Percentiles rank a stretch among this genome's conserved stretches.
phyloP scores from a whole-genome alignment of 53 echinoderm and acorn worm genomes.

The Crossaster papposus region DNA sequence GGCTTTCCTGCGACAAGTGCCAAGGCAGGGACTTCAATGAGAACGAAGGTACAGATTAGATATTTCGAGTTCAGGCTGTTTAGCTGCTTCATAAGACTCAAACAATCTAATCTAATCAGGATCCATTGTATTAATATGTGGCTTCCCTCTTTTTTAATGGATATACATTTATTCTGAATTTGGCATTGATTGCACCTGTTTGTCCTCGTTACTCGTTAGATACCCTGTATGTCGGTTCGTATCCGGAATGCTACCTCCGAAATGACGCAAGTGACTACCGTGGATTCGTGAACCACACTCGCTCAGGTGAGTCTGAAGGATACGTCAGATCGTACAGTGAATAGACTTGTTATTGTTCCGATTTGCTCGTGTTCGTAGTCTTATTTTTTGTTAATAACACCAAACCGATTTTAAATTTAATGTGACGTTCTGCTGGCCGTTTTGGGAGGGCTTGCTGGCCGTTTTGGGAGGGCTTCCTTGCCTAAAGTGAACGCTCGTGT shows the following conservation, averaged over 20 bases:
- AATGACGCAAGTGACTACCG: constrained; percentile 50
- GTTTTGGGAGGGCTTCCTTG: no score
- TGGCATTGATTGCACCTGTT: not conserved
- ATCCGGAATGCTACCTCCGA: constrained; percentile 42
- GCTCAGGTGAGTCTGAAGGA: not conserved
- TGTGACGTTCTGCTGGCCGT: no score
- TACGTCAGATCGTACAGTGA: not conserved
- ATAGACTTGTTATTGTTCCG: not conserved
- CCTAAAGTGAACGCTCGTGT: no score
- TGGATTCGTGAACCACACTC: constrained; percentile 38
- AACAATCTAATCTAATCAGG: no score
- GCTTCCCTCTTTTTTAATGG: no score
- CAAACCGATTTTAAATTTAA: no score
- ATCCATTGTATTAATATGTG: no score
- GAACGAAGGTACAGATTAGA: constrained; percentile 2
- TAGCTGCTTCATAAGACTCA: not conserved
- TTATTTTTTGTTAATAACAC: no score
- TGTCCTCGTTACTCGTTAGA: not conserved
- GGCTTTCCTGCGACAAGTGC: constrained; percentile 36
- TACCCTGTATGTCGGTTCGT: constrained; percentile 23
- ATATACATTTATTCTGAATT: no score
- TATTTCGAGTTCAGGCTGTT: not conserved
- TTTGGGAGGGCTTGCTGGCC: no score
- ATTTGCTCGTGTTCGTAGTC: no score
- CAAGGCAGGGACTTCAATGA: constrained; percentile 45